phyloP scores from a whole-genome alignment of 2,888 invertebrate genomes.

The Lycophotia porphyrea region DNA sequence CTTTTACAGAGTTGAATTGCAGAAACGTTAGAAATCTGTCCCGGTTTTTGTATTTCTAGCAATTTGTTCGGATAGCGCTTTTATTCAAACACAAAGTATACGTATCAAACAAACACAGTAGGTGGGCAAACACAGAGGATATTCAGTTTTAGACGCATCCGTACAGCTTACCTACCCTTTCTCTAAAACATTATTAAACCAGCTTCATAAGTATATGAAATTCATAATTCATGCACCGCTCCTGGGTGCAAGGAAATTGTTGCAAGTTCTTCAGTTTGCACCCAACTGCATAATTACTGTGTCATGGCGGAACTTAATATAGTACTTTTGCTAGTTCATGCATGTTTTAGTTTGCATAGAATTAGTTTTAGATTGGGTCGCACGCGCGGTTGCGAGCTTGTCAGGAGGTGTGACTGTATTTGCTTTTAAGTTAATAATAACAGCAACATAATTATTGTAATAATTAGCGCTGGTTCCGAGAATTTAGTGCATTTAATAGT shows the following conservation, averaged over 20 bases:
- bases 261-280: slow-evolving; percentile 35
- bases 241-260: slow-evolving; percentile 42
- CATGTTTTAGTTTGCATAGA: slow-evolving; percentile 21
- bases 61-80: background rate
- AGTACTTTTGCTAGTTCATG: slow-evolving; percentile 42
- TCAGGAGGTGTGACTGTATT: background rate
- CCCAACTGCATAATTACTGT: slow-evolving; percentile 53
- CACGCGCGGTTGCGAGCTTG: background rate
- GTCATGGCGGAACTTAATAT: slow-evolving; percentile 20
- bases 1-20: background rate
- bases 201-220: slow-evolving; percentile 15
- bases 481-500: background rate
- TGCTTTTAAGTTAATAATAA: slow-evolving; percentile 26
- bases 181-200: slow-evolving; percentile 19
- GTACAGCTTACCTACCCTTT: background rate
- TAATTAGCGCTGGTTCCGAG: background rate
- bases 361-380: slow-evolving; percentile 48
- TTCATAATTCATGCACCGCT: slow-evolving; percentile 44
- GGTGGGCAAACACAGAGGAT: background rate
- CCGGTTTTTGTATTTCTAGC: background rate
- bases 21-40: background rate
- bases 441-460: slow-evolving; percentile 16
- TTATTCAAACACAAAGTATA: background rate
- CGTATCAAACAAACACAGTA: background rate
- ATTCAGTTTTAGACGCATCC: background rate